phyloP scores from a whole-genome alignment of 1,140 invertebrate species.

The Dryas iulia region DNA sequence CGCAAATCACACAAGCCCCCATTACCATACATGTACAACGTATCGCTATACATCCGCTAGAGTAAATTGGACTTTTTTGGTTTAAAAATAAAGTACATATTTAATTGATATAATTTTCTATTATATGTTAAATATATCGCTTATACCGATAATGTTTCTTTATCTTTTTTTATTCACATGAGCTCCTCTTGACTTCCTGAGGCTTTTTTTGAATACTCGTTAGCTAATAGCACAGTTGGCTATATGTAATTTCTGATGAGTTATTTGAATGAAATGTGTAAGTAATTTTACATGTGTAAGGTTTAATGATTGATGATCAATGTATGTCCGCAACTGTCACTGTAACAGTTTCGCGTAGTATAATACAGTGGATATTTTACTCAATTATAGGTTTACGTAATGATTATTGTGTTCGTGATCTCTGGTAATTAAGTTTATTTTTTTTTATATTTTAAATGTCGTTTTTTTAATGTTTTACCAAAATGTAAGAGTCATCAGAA shows the following conservation, averaged over 20 bases:
- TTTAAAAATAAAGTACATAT: slow-evolving; percentile 24
- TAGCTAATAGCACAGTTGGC: neutral
- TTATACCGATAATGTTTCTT: slow-evolving; percentile 28
- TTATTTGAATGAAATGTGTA: neutral
- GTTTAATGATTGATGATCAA: neutral
- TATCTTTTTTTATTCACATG: slow-evolving; percentile 36
- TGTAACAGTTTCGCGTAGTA: neutral
- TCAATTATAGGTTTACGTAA: no score
- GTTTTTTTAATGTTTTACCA: no score
- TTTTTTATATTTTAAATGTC: no score
- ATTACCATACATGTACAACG: slow-evolving; percentile 52
- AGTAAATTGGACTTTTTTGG: slow-evolving; percentile 35
- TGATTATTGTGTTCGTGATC: no score
- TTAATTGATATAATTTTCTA: slow-evolving; percentile 15
- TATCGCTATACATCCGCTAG: neutral
- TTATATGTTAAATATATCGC: slow-evolving; percentile 43
- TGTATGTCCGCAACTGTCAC: neutral
- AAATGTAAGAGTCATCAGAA: no score
- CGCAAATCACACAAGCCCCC: slow-evolving; percentile 64
- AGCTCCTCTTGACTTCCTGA: neutral
- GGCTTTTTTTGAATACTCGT: neutral
- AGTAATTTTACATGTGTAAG: no score
- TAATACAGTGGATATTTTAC: no score
- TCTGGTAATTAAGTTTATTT: no score
- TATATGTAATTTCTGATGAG: neutral